Conservation (phyloP, 2,113 vertebrate species). For the Melanerpes aurifrons region DNA sequence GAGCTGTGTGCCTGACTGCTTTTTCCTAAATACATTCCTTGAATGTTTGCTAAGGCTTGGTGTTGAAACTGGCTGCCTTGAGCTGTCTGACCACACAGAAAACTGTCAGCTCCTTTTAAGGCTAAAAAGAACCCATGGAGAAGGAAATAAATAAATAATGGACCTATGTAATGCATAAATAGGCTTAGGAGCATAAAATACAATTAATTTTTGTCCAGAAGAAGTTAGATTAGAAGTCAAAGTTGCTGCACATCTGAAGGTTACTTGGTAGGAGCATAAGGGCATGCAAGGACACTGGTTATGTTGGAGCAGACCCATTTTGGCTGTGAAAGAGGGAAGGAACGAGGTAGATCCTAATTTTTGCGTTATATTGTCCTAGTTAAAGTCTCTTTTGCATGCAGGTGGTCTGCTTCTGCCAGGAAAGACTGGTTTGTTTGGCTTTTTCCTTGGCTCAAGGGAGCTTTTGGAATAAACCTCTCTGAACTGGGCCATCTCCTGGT, state of each 20-base stretch:
- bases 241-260: neutral
- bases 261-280: neutral
- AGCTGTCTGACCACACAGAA: neutral
- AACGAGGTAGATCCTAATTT: neutral
- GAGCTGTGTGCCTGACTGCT: neutral
- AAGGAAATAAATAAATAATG: neutral
- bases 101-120: neutral
- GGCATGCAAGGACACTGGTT: neutral
- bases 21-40: neutral
- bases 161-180: neutral
- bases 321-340: constrained; percentile 3
- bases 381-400: neutral
- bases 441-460: neutral
- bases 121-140: neutral
- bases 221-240: neutral
- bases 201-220: neutral
- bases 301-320: neutral
- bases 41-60: neutral
- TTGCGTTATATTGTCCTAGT: neutral
- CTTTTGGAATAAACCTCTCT: neutral
- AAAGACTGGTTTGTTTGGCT: neutral
- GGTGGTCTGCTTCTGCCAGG: constrained; percentile 24
- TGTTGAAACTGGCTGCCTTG: constrained; percentile 5
- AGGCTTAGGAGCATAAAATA: neutral
- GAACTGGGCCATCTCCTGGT: neutral